Evolutionary conservation across 2,797 vertebrate genomes (phyloP), one percentile per base, ranked within the genome.

Genomic region (Sebastiscus albofasciatus): DNA sequence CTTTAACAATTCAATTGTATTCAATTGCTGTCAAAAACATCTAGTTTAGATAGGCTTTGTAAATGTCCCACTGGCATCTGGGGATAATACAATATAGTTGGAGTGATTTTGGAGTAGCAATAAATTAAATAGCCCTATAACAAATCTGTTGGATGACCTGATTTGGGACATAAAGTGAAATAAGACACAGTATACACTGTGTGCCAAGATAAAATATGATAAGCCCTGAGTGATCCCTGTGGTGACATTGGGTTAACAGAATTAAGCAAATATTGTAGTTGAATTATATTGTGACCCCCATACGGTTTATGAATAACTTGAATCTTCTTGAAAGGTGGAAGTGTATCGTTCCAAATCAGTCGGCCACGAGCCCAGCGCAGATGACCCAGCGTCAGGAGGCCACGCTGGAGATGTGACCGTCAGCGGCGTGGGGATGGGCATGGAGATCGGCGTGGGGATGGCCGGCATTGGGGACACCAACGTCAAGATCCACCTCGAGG

Each of bases 281-380:
- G 20, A 61, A 62, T 54, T 72, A 27, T 20, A 68, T 20, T 39
- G 2, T 69, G 8, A 36, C 34, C 27, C 11, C 11, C 22, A 59
- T 10, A 24, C 2, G 60, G 4, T 39, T 56, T 29, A 27, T 65
- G 12, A 62, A 49, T 49, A 54, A 33, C 14, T 31, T 67, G 10
- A 61, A 8, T 34, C 5, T 86, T 26, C 14, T 39, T 67, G 46
- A 54, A 83, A 95, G 94, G 96, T 99, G 42, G 99, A 99, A 88
- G 99, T 99, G 2, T 99, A 98, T 85, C 97, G 98, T 27, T 99
- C 98, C 16, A 99, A 99, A 83, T 99, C 98, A 0, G 97, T 99
- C 0, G 99, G 99, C 29, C 98, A 99, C 0, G 97, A 99, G 90
- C 99, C 98, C n/a, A 96, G 95, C 67, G 92, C 95, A 0, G 97